Evolutionary conservation across 2,113 vertebrate genomes (phyloP).

Genomic region (Anhinga anhinga): DNA sequence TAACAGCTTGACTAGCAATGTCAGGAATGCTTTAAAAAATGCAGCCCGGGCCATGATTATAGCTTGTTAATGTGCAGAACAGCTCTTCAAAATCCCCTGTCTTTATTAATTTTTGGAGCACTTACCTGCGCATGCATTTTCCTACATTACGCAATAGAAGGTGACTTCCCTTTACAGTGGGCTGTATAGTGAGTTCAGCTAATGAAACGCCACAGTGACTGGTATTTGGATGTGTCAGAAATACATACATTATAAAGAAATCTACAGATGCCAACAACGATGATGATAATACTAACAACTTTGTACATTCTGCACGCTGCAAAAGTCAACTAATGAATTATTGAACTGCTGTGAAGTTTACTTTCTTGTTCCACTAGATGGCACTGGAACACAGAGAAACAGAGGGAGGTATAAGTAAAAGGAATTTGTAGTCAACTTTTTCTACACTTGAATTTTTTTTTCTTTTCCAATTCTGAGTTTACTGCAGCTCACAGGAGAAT

Average conservation of each 20-base stretch:
- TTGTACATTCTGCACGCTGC: not conserved
- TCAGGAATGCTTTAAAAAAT: not conserved
- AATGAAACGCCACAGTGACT: not conserved
- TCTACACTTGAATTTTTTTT: not conserved
- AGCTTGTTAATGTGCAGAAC: not conserved
- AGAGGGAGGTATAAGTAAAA: not conserved
- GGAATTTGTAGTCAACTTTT: not conserved
- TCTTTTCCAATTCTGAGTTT: not conserved
- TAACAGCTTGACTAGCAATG: not conserved
- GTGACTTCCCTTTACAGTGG: not conserved
- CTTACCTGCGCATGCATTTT: not conserved
- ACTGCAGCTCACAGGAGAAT: not conserved
- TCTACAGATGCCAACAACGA: fast-evolving
- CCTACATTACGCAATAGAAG: not conserved
- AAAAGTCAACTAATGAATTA: not conserved
- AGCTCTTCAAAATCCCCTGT: not conserved
- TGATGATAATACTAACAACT: not conserved
- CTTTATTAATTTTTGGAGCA: not conserved
- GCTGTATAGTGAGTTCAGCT: not conserved
- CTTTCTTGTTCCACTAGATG: slow-evolving; percentile 13
- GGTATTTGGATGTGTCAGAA: not conserved
- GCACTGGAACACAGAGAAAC: not conserved
- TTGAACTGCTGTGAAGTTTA: not conserved
- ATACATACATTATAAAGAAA: not conserved
- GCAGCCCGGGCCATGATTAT: not conserved